phyloP scores from a whole-genome alignment of 2,113 vertebrate species.

The Ptilorrhoa leucosticta region DNA sequence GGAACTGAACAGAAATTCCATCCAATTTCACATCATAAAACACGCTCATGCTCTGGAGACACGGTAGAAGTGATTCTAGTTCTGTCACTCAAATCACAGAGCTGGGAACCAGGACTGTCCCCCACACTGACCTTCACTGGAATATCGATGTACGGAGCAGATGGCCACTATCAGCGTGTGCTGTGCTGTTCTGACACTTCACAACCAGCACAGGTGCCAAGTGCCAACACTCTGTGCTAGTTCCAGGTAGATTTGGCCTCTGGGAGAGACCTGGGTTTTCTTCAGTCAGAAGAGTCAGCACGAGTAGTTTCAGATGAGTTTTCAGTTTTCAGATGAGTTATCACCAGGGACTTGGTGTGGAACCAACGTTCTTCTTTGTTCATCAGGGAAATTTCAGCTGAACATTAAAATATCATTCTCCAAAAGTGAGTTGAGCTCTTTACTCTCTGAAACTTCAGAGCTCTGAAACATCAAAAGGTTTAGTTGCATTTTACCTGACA shows the following conservation, averaged over 20 bases:
- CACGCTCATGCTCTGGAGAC: accelerated
- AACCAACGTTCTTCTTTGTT: neutral
- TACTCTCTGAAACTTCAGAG: neutral
- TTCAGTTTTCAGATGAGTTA: neutral
- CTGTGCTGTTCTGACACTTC: neutral
- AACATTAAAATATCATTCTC: neutral
- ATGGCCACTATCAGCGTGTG: neutral
- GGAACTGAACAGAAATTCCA: neutral
- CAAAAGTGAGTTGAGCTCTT: neutral
- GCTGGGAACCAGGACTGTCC: neutral
- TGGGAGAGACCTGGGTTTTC: neutral
- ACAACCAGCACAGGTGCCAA: neutral
- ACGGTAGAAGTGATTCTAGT: neutral
- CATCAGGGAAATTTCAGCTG: neutral
- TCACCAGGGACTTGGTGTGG: neutral
- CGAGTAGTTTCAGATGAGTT: neutral
- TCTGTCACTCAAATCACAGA: neutral
- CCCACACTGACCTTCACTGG: neutral
- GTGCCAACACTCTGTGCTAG: neutral
- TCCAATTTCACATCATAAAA: neutral
- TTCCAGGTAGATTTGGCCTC: neutral
- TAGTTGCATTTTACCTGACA: neutral
- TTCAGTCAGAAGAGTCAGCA: neutral
- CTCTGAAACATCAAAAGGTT: neutral
- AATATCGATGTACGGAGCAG: neutral